These are phyloP conservation scores for Etheostoma nigrum DNA, from an alignment of 2,797 vertebrate species.

Conservation along the genomic window DNA sequence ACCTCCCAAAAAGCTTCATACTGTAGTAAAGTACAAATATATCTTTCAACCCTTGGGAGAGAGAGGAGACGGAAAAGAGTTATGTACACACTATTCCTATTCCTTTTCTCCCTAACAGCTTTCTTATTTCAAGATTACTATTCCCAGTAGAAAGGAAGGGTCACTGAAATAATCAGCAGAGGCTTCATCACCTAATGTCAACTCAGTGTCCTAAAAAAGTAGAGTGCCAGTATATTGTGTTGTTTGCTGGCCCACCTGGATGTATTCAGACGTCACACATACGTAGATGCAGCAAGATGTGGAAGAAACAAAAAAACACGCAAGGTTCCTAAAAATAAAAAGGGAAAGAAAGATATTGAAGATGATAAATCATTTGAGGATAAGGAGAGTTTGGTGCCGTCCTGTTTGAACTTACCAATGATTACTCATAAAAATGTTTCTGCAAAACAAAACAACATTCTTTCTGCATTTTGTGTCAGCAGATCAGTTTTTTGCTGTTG, in stretches of 20 bases:
- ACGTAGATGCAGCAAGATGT: neutral
- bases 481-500: neutral
- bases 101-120: slow-evolving; percentile 23
- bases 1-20: neutral
- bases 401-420: neutral
- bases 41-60: neutral
- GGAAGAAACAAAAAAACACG: slow-evolving; percentile 3
- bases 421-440: neutral
- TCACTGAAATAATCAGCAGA: slow-evolving; percentile 56
- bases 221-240: slow-evolving; percentile 21
- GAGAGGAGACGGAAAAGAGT: neutral
- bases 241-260: neutral
- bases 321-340: slow-evolving; percentile 33
- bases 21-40: neutral
- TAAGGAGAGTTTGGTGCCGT: slow-evolving; percentile 8
- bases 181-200: slow-evolving; percentile 51
- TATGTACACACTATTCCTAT: neutral
- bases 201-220: slow-evolving; percentile 38
- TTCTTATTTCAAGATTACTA: slow-evolving; percentile 36
- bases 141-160: slow-evolving; percentile 15
- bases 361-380: slow-evolving; percentile 22
- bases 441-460: neutral
- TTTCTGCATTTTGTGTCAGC: neutral
- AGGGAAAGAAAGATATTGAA: slow-evolving; percentile 4
- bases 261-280: slow-evolving; percentile 13